Evolutionary conservation across 2,888 invertebrate species (phyloP).

Genomic region (Ophraella communa): DNA sequence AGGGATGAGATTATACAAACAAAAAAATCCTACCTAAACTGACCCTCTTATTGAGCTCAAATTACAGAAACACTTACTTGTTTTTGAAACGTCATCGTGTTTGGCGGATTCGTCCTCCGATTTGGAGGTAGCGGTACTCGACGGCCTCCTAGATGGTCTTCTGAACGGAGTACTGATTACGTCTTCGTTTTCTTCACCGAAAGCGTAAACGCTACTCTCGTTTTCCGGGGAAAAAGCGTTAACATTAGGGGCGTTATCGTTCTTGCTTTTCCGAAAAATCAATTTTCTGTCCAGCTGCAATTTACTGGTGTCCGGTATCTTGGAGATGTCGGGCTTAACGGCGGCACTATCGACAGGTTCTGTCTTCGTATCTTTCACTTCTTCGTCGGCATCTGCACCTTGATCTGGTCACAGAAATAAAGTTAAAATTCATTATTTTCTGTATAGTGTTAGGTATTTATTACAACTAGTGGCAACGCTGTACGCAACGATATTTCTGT

Average conservation of each 20-base stretch:
- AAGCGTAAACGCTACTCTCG: constrained; percentile 75
- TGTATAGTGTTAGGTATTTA: too few species aligned
- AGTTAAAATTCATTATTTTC: too few species aligned
- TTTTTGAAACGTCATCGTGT: constrained; percentile 50
- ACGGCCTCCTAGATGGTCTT: constrained; percentile 61
- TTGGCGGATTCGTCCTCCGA: constrained; percentile 60
- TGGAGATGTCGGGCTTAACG: constrained; percentile 13
- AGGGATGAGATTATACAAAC: too few species aligned
- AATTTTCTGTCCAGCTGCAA: constrained; percentile 60
- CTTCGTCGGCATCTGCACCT: constrained; percentile 32
- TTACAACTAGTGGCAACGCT: too few species aligned
- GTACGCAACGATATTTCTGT: too few species aligned
- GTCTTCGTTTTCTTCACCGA: constrained; percentile 71
- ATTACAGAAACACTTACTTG: constrained; percentile 31
- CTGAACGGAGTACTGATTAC: constrained; percentile 66
- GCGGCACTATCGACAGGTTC: background rate
- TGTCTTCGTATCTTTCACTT: constrained; percentile 4
- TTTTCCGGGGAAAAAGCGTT: constrained; percentile 73
- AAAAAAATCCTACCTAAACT: background rate
- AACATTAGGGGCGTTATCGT: constrained; percentile 58
- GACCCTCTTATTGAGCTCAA: too few species aligned
- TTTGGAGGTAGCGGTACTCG: constrained; percentile 59
- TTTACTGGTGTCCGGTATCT: constrained; percentile 24
- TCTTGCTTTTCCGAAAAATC: constrained; percentile 66
- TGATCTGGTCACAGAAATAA: too few species aligned